Base-by-base conservation (phyloP, 2,113 vertebrate species). In the Fregetta grallaria region DNA sequence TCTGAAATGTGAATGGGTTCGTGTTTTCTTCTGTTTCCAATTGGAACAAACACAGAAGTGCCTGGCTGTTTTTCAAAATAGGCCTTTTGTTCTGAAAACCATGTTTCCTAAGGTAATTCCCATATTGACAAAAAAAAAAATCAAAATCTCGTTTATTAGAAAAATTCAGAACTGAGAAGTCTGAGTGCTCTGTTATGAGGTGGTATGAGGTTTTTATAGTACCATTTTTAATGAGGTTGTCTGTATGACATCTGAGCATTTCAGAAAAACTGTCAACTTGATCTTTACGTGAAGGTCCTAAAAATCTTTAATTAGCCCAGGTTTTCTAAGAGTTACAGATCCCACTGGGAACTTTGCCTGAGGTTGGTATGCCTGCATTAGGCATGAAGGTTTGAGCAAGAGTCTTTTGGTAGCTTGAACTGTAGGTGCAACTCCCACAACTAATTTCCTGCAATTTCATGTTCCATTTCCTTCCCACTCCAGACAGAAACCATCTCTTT, bases 181-280 rank as follows among this genome's bases (percentile, higher is more conserved):
- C 1, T 1, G 45, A 11, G 20, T 0, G 49, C 49, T 65, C 2
- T 3, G 38, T 14, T 29, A 11, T 1, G 12, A 59, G 45, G 63
- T 20, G 50, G 15, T 6, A 3, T 3, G 34, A 56, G 55, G n/a
- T 26, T 62, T 45, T 70, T 17, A 9, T 0, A 62, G 53, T 19
- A 20, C n/a, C 52, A 40, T 23, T 79, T 47, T 47, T 47, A 36
- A 67, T 9, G 58, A 22, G 75, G 9, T 6, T 25, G 15, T 4
- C 50, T 36, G 29, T 10, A 49, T 29, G 70, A 65, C 88, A 77
- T 20, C 42, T 19, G 25, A 88, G 88, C n/a, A 7, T 12, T 53
- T 75, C 74, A 53, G 75, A 18, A 63, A 78, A 84, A 9, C 18
- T 27, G 32, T 14, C 84, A 82, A 42, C 52, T 53, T 45, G 47